A percentile compares a stretch with the other conserved stretches of the same genome.
These are phyloP conservation scores for Pampusana beccarii DNA, from an alignment of 2,113 vertebrate species.

Conservation along the genomic window DNA sequence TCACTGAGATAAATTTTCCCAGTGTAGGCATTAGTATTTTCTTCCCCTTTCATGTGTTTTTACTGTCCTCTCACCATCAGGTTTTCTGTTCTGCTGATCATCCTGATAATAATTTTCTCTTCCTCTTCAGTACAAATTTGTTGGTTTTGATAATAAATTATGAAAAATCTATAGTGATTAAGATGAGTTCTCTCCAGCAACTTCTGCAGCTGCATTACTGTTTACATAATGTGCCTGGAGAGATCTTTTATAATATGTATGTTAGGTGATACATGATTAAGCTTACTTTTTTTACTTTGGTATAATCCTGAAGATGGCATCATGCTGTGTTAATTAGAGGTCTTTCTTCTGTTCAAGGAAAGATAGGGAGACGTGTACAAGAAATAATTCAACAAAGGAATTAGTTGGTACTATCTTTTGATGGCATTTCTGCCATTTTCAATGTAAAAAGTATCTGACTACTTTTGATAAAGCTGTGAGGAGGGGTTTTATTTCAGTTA, in stretches of 20 bases:
- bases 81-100: neutral
- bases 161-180: neutral
- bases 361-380: neutral
- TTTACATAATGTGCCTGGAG: neutral
- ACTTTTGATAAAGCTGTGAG: neutral
- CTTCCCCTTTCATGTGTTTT: neutral
- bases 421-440: neutral
- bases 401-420: neutral
- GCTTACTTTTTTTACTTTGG: neutral
- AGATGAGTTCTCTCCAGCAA: neutral
- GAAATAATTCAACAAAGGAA: neutral
- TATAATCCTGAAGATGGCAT: neutral
- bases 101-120: neutral
- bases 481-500: neutral
- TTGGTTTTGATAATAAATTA: neutral
- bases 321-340: neutral
- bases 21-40: neutral
- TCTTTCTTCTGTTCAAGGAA: neutral
- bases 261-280: neutral
- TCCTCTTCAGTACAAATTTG: neutral
- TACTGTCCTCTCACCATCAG: neutral
- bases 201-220: neutral
- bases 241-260: fast-evolving
- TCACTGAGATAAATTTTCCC: neutral
- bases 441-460: neutral